These are phyloP conservation scores for Azemiops feae DNA, from an alignment of 2,113 vertebrate species.

Conservation along the genomic window DNA sequence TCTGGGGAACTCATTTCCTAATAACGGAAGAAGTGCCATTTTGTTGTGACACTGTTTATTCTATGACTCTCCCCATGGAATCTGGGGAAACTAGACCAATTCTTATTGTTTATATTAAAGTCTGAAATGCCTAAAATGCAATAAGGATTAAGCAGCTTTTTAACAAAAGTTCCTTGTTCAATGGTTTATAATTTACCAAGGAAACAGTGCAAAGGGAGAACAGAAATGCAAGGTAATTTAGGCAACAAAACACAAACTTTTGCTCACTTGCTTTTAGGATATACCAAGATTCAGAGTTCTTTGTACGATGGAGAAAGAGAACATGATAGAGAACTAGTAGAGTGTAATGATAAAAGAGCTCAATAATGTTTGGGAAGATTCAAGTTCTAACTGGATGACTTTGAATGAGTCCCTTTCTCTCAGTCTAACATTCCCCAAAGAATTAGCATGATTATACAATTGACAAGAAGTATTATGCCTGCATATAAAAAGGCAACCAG, in stretches of 20 bases:
- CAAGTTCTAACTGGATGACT: background rate
- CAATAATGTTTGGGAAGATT: background rate
- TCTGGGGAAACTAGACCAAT: background rate
- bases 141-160: background rate
- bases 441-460: background rate
- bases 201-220: background rate
- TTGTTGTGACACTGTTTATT: background rate
- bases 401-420: background rate
- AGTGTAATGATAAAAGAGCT: background rate
- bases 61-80: background rate
- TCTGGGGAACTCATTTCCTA: background rate
- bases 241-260: background rate
- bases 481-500: background rate
- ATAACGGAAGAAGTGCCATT: background rate
- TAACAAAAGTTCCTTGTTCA: background rate
- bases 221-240: background rate
- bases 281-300: background rate
- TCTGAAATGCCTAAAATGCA: background rate
- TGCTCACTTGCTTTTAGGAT: background rate
- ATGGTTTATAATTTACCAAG: background rate
- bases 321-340: background rate
- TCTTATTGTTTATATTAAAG: background rate
- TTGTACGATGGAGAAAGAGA: background rate
- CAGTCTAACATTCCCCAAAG: background rate
- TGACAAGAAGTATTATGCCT: background rate